Conservation (phyloP, 2,113 vertebrate species). For the Cynocephalus volans region DNA sequence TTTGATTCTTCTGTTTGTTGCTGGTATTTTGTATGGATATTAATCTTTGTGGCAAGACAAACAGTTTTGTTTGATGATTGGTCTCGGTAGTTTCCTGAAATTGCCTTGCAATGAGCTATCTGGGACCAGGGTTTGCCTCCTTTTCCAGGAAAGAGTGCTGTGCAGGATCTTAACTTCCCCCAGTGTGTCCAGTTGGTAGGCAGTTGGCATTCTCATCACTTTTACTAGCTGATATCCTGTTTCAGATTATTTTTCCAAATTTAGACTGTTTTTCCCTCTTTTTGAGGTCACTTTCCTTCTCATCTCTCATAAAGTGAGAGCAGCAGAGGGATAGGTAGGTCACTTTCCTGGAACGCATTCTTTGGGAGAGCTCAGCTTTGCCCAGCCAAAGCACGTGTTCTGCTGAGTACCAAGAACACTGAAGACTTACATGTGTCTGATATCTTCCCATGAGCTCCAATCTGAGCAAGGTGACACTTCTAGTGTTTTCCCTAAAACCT, state of each 20-base stretch:
- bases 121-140: background rate
- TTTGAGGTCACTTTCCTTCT: background rate
- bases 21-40: background rate
- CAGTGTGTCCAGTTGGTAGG: background rate
- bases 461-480: background rate
- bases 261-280: background rate
- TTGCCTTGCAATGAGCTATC: background rate
- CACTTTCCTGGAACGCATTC: background rate
- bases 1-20: background rate
- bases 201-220: background rate
- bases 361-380: background rate
- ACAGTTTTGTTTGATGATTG: background rate
- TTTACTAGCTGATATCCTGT: background rate
- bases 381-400: background rate
- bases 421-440: background rate
- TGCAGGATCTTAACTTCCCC: background rate
- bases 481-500: background rate
- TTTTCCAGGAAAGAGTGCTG: background rate
- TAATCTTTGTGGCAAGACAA: background rate
- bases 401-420: constrained; percentile 23
- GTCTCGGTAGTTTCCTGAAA: background rate
- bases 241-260: background rate
- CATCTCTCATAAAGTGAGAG: background rate
- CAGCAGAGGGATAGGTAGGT: background rate
- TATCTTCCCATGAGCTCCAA: background rate